These are phyloP conservation scores for Caenorhabditis doughertyi DNA, from an alignment of 2,888 invertebrate species.

Conservation along the genomic window DNA sequence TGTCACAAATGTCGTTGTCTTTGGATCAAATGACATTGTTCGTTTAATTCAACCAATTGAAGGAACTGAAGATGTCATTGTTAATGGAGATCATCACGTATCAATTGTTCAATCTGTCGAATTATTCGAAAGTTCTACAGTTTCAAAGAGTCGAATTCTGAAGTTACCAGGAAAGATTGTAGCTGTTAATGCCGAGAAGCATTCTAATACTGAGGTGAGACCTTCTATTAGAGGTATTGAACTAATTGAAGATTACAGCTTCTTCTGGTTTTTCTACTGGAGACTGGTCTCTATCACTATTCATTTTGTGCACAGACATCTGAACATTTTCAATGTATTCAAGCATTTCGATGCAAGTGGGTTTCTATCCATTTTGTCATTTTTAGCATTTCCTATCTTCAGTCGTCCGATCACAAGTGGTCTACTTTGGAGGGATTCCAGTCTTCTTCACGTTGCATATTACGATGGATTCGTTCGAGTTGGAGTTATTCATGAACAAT, in stretches of 20 bases:
- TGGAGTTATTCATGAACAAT: conserved; percentile 71
- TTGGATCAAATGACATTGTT: conserved; percentile 67
- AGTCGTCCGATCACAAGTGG: conserved; percentile 68
- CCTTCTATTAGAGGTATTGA: background rate
- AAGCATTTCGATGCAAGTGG: conserved; percentile 70
- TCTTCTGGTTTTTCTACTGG: conserved; percentile 65
- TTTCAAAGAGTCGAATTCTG: conserved; percentile 61
- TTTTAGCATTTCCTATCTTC: conserved; percentile 19
- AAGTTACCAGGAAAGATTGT: conserved; percentile 63
- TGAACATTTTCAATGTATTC: conserved; percentile 66
- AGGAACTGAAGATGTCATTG: conserved; percentile 67
- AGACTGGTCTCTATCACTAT: conserved; percentile 69
- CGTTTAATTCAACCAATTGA: conserved; percentile 58
- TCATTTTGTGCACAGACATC: conserved; percentile 66
- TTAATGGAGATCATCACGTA: conserved; percentile 62
- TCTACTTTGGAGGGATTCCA: conserved; percentile 68
- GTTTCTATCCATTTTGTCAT: background rate
- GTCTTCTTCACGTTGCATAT: conserved; percentile 69
- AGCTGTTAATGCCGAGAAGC: conserved; percentile 67
- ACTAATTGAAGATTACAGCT: conserved; percentile 28
- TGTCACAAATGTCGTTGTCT: conserved; percentile 68
- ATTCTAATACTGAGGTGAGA: conserved; percentile 64
- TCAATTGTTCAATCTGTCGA: conserved; percentile 66
- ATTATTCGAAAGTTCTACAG: conserved; percentile 60
- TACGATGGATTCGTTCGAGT: conserved; percentile 71